phyloP scores from a whole-genome alignment of 1,140 invertebrate genomes.

The Conopomorpha cramerella region DNA sequence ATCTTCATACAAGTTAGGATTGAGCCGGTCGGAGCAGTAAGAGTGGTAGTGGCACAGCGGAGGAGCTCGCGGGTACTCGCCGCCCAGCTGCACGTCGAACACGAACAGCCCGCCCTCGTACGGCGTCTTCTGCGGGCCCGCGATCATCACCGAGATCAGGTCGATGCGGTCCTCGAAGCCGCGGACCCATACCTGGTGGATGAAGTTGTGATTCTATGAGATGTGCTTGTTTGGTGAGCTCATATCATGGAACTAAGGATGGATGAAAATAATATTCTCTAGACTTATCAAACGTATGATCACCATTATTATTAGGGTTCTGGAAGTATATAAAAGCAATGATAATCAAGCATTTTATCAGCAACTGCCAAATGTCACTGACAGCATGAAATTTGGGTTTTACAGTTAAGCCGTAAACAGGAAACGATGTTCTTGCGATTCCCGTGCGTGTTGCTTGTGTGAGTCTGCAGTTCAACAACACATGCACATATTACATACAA shows the following conservation, averaged over 20 bases:
- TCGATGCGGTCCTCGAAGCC: slow-evolving; percentile 92
- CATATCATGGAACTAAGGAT: no score
- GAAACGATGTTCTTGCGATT: slow-evolving; percentile 85
- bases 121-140: slow-evolving; percentile 87
- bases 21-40: slow-evolving; percentile 88
- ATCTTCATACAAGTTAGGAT: slow-evolving; percentile 95
- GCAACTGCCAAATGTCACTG: no score
- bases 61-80: slow-evolving; percentile 85
- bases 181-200: slow-evolving; percentile 68
- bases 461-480: no score
- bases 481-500: no score
- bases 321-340: no score
- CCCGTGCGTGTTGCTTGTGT: slow-evolving; percentile 74
- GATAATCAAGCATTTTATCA: no score
- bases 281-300: no score
- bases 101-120: slow-evolving; percentile 94
- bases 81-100: slow-evolving; percentile 92
- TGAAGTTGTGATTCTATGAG: no score
- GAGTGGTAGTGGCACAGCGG: slow-evolving; percentile 90
- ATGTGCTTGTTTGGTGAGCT: no score
- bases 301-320: no score
- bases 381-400: slow-evolving; percentile 35
- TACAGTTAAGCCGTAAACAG: no score
- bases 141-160: slow-evolving; percentile 89
- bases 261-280: no score